A percentile compares a stretch with the other conserved stretches of the same genome.
Conservation (phyloP, 2,113 vertebrate genomes). For the Tachysurus fulvidraco region DNA sequence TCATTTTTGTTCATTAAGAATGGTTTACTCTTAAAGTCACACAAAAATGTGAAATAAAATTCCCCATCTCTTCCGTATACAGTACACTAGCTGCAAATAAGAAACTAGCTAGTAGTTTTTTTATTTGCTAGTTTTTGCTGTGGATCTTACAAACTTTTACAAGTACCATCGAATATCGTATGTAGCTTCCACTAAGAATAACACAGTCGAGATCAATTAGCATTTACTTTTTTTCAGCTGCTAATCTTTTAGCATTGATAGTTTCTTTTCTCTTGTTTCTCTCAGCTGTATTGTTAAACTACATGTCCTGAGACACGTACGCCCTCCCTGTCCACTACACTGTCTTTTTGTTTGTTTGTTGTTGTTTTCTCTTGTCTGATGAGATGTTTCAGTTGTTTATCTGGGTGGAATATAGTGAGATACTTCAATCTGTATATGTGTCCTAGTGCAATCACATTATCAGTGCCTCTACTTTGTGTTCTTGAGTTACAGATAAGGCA, state of each 20-base stretch:
- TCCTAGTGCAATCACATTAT: conserved; percentile 65
- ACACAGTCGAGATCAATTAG: not conserved
- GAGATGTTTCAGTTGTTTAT: conserved; percentile 72
- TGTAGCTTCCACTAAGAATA: not conserved
- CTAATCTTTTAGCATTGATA: not conserved
- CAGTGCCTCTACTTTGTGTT: conserved; percentile 66
- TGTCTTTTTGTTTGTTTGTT: conserved; percentile 64
- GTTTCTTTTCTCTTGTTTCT: not conserved
- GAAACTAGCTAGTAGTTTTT: not conserved
- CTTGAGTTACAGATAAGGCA: conserved; percentile 61
- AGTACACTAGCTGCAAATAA: not conserved
- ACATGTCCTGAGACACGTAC: conserved; percentile 73
- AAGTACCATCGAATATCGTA: not conserved
- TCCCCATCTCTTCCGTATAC: too few relatives aligned
- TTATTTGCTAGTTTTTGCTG: not conserved
- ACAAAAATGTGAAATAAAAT: not conserved
- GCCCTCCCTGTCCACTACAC: conserved; percentile 54
- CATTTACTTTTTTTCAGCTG: not conserved
- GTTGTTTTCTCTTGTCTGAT: conserved; percentile 53
- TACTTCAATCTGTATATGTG: conserved; percentile 49
- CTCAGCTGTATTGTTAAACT: not conserved
- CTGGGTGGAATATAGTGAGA: conserved; percentile 64
- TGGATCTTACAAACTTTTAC: not conserved
- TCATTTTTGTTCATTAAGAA: too few relatives aligned
- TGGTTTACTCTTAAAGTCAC: not conserved